phyloP scores from a whole-genome alignment of 2,797 vertebrate species.

The Parauchenoglanis punctatus region DNA sequence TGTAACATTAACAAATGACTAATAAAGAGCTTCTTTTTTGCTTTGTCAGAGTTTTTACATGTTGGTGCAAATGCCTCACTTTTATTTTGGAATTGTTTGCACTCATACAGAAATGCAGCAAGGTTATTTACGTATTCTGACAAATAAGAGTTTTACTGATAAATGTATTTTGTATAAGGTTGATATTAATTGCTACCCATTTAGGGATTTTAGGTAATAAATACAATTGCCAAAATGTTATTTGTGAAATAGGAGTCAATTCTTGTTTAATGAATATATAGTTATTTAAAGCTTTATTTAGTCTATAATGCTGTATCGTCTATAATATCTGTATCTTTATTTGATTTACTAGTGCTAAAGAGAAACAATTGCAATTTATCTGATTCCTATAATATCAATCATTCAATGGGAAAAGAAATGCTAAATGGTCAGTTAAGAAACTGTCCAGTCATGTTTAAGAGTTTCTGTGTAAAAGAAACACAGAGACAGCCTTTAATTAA shows the following conservation, averaged over 20 bases:
- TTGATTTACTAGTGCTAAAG: neutral
- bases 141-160: neutral
- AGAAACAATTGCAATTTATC: neutral
- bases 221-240: neutral
- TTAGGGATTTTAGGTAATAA: neutral
- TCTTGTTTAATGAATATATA: neutral
- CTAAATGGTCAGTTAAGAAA: neutral
- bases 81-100: neutral
- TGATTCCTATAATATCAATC: too few relatives aligned
- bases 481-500: neutral
- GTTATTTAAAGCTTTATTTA: neutral
- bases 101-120: neutral
- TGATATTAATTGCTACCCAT: neutral
- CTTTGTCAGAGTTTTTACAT: slow-evolving; percentile 33
- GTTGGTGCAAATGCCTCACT: neutral
- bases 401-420: neutral
- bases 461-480: neutral
- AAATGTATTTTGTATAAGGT: neutral
- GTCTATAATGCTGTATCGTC: neutral
- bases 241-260: neutral
- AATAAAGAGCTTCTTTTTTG: neutral
- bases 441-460: too few relatives aligned
- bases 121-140: neutral
- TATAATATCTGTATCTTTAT: neutral
- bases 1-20: slow-evolving; percentile 33